Conservation (phyloP, 2,113 vertebrate genomes). For the Chinchilla lanigera region DNA sequence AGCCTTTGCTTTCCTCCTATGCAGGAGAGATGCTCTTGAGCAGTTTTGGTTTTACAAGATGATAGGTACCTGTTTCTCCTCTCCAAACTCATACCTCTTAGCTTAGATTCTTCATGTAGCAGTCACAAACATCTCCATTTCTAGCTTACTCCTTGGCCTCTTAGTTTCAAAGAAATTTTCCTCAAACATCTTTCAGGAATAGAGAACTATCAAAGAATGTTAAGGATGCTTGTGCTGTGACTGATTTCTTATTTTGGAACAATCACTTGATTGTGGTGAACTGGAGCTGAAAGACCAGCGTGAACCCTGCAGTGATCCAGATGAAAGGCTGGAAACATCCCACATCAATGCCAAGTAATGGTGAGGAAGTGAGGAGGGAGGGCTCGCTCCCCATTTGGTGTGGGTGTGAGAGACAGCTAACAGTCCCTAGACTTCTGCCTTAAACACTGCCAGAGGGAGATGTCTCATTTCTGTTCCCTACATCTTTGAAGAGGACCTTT, state of each 20-base stretch:
- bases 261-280: not conserved
- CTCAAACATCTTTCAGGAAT: not conserved
- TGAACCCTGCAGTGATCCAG: not conserved
- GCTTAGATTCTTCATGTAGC: not conserved
- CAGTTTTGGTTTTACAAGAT: not conserved
- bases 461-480: not conserved
- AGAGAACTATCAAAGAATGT: not conserved
- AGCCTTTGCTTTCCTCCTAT: not conserved
- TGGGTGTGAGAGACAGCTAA: fast-evolving
- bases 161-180: not conserved
- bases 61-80: not conserved
- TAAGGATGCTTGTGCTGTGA: not conserved
- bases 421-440: not conserved
- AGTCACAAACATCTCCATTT: not conserved
- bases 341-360: not conserved
- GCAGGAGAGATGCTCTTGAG: not conserved
- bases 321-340: not conserved
- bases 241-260: not conserved
- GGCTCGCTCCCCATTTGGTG: not conserved
- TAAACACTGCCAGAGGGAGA: fast-evolving
- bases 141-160: not conserved
- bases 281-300: not conserved
- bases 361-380: no score
- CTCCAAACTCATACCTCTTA: not conserved
- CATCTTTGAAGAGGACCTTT: not conserved